A percentile compares a stretch with the other conserved stretches of the same genome.
phyloP scores from a whole-genome alignment of 2,797 vertebrate genomes.

The Bufotes viridis region DNA sequence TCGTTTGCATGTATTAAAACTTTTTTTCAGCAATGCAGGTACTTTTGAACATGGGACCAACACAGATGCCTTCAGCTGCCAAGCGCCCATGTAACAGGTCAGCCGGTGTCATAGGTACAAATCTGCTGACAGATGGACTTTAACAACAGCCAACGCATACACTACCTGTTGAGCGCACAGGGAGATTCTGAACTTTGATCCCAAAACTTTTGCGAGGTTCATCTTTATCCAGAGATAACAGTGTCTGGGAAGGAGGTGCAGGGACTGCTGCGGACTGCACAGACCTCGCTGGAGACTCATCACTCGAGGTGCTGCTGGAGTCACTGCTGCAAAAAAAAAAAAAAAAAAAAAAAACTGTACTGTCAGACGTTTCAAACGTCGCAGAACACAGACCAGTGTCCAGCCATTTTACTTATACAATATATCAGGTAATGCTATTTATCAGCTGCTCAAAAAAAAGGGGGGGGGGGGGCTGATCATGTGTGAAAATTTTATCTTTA shows the following conservation, averaged over 20 bases:
- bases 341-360: background rate
- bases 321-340: slow-evolving; percentile 76
- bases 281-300: slow-evolving; percentile 93
- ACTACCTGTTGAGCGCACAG: slow-evolving; percentile 91
- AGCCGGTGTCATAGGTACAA: no score
- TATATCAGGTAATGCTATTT: no score
- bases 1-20: no score
- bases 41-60: no score
- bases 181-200: slow-evolving; percentile 99
- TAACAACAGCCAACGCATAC: slow-evolving; percentile 68
- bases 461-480: no score
- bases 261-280: slow-evolving; percentile 96
- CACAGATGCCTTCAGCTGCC: no score
- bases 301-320: slow-evolving; percentile 96
- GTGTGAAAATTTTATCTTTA: no score
- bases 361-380: background rate
- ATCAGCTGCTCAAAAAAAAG: no score
- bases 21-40: no score
- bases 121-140: no score
- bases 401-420: background rate
- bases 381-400: background rate
- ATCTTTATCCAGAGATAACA: slow-evolving; percentile 81
- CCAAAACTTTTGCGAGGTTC: slow-evolving; percentile 98
- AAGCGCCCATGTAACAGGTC: no score
- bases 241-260: slow-evolving; percentile 87